phyloP scores from a whole-genome alignment of 2,797 vertebrate genomes.

The Kryptolebias ocellatus region DNA sequence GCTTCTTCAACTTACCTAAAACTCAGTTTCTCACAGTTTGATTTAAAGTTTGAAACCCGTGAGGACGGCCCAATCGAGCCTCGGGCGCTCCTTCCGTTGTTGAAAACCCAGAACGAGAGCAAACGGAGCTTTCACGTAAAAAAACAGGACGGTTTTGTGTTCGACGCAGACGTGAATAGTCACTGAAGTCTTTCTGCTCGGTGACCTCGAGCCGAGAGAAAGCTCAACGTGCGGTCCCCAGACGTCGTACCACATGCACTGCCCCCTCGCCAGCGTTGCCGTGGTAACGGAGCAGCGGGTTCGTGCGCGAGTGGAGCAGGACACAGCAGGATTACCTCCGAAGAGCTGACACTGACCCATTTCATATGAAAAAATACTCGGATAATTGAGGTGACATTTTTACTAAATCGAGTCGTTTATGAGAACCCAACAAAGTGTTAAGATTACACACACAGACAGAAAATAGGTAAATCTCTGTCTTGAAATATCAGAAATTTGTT shows the following conservation, averaged over 20 bases:
- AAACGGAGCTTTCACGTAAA: not conserved
- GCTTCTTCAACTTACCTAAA: not conserved
- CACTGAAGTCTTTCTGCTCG: not conserved
- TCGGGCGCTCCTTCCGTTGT: not conserved
- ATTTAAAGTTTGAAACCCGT: slow-evolving; percentile 19
- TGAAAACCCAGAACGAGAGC: not conserved
- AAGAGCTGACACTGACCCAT: slow-evolving; percentile 9
- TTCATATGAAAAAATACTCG: not conserved
- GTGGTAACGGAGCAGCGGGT: slow-evolving; percentile 44
- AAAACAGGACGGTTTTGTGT: not conserved
- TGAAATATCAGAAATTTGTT: slow-evolving; percentile 20
- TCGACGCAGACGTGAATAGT: not conserved
- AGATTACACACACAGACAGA: not conserved
- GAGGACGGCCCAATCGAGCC: not conserved
- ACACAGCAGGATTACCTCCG: slow-evolving; percentile 14
- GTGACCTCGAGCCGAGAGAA: slow-evolving; percentile 14
- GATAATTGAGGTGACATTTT: not conserved
- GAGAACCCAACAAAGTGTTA: not conserved
- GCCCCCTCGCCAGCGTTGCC: slow-evolving; percentile 51
- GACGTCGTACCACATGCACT: slow-evolving; percentile 26
- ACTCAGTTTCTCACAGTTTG: slow-evolving; percentile 9
- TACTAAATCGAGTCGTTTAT: not conserved
- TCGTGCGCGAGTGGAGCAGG: slow-evolving; percentile 9
- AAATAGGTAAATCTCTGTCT: slow-evolving; percentile 5
- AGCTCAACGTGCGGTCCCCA: slow-evolving; percentile 13